phyloP scores from a whole-genome alignment of 2,888 invertebrate genomes.

The Sarcophaga caerulescens region DNA sequence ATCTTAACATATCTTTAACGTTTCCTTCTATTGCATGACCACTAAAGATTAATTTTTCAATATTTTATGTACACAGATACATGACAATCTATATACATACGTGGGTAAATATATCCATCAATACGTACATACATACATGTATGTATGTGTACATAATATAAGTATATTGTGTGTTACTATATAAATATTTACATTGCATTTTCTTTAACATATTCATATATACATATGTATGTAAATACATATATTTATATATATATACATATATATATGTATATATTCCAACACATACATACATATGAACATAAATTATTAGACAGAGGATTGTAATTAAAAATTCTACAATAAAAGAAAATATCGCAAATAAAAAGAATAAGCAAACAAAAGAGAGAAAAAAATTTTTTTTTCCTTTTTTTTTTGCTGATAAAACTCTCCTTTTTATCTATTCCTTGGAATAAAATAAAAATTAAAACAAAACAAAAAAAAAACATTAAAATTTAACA shows the following conservation, averaged over 20 bases:
- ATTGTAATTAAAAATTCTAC: conserved; percentile 62
- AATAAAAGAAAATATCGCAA: conserved; percentile 24
- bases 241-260: conserved; percentile 7
- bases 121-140: conserved; percentile 34
- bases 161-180: not conserved
- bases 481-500: conserved; percentile 55
- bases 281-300: not conserved
- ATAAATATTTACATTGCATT: conserved; percentile 21
- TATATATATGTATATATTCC: not conserved
- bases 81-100: conserved; percentile 17
- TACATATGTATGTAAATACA: conserved; percentile 5
- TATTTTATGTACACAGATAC: conserved; percentile 32
- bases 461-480: conserved; percentile 50
- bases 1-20: not conserved
- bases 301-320: conserved; percentile 40
- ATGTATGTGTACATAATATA: conserved; percentile 43
- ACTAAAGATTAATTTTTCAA: conserved; percentile 24
- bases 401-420: not conserved
- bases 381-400: conserved; percentile 41
- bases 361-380: conserved; percentile 38
- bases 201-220: conserved; percentile 14
- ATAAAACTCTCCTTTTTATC: conserved; percentile 48
- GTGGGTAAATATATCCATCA: not conserved
- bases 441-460: conserved; percentile 56
- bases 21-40: conserved; percentile 4